A percentile compares a stretch with the other conserved stretches of the same genome.
phyloP scores from a whole-genome alignment of 2,113 vertebrate genomes.

The Tyto alba region DNA sequence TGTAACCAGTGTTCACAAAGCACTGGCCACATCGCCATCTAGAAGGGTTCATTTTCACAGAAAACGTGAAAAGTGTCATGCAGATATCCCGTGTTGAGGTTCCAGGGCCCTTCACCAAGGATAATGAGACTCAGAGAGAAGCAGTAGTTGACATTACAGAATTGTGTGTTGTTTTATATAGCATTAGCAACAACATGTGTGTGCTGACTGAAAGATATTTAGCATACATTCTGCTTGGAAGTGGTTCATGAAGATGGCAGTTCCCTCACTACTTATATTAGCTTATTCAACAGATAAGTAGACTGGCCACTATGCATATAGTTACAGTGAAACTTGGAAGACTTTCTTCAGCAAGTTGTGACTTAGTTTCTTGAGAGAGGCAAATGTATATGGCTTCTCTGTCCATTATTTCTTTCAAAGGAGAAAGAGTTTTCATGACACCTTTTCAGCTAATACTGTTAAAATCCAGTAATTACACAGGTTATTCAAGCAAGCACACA shows the following conservation, averaged over 20 bases:
- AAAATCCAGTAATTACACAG: not conserved
- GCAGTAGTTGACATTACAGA: not conserved
- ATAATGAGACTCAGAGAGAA: not conserved
- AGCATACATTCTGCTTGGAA: not conserved
- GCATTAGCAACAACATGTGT: not conserved
- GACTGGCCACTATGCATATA: not conserved
- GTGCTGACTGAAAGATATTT: not conserved
- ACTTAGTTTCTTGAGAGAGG: not conserved
- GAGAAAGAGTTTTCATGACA: not conserved
- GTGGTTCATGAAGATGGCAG: not conserved
- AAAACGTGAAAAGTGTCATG: rapidly evolving
- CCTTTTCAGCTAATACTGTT: not conserved
- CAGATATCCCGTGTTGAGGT: not conserved
- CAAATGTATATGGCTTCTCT: not conserved
- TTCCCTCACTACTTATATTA: not conserved
- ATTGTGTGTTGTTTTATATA: not conserved
- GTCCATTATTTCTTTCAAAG: not conserved
- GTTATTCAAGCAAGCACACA: not conserved
- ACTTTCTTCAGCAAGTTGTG: not conserved
- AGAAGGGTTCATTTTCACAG: not conserved
- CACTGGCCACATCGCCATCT: not conserved
- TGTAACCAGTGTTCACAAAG: not conserved
- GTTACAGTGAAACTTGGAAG: rapidly evolving
- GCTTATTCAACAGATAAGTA: not conserved
- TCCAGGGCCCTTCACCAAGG: not conserved